Evolutionary conservation across 2,888 invertebrate species (phyloP).

Genomic region (Poecilus cupreus): DNA sequence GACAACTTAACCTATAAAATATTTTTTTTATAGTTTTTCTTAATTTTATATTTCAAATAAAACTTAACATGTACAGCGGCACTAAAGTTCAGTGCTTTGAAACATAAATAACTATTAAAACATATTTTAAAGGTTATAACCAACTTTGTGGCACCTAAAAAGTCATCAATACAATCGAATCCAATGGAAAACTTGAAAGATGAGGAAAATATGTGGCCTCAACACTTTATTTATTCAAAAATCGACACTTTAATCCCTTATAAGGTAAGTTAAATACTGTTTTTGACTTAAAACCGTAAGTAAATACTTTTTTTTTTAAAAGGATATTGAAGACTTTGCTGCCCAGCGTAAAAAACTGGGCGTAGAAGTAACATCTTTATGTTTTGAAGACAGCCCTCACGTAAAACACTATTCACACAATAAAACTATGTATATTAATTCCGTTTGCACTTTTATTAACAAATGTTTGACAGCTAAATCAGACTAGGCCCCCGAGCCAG

Average conservation of each 20-base stretch:
- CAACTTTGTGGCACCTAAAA: slow-evolving; percentile 70
- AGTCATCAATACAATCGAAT: slow-evolving; percentile 74
- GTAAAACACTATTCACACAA: slow-evolving; percentile 82
- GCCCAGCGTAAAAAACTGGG: slow-evolving; percentile 76
- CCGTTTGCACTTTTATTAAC: slow-evolving; percentile 77
- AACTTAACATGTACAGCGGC: no score
- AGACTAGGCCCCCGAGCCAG: background rate
- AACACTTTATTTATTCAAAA: slow-evolving; percentile 84
- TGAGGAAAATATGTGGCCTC: slow-evolving; percentile 79
- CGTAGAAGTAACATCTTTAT: slow-evolving; percentile 77
- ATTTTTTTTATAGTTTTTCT: no score
- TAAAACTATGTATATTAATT: slow-evolving; percentile 77
- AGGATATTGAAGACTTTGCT: slow-evolving; percentile 82
- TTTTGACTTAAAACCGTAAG: no score
- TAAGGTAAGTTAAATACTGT: slow-evolving; percentile 70
- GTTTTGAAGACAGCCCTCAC: slow-evolving; percentile 84
- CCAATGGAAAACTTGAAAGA: slow-evolving; percentile 77
- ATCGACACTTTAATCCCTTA: slow-evolving; percentile 81
- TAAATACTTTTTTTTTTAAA: slow-evolving; percentile 65
- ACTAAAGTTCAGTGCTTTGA: background rate
- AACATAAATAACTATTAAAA: background rate
- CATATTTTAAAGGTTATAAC: slow-evolving; percentile 67
- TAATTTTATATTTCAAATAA: no score
- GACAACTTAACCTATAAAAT: no score
- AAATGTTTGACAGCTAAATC: slow-evolving; percentile 72